Conservation (phyloP, 2,797 vertebrate species). For the Balearica regulorum region DNA sequence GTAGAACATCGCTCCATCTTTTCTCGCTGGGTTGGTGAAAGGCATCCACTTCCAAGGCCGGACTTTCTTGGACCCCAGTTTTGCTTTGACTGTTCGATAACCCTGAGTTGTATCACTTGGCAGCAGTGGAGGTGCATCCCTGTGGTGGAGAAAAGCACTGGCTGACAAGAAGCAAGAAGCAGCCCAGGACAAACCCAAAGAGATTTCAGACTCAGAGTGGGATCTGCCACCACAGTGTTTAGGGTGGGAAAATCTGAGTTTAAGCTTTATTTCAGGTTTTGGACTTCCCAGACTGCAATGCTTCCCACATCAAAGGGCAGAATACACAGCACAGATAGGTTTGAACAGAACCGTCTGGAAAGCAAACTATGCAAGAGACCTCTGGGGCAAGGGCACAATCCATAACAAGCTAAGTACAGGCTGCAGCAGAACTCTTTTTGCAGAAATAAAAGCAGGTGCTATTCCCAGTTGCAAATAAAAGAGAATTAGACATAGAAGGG, state of each 20-base stretch:
- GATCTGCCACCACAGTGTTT: not conserved
- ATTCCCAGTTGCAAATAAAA: not conserved
- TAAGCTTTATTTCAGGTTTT: not conserved
- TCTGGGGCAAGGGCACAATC: not conserved
- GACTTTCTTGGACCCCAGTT: conserved; percentile 96
- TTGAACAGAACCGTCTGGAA: not conserved
- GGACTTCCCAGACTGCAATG: not conserved
- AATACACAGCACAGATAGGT: not conserved
- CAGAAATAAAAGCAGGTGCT: not conserved
- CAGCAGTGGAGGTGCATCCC: conserved; percentile 93
- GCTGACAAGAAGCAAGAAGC: not conserved
- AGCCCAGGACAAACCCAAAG: not conserved
- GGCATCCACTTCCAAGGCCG: conserved; percentile 99
- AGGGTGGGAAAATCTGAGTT: not conserved
- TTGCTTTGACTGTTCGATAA: conserved; percentile 97
- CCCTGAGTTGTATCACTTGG: conserved; percentile 98
- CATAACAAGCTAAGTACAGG: not conserved
- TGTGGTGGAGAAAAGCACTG: conserved; percentile 43
- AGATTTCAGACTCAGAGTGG: not conserved
- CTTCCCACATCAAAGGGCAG: not conserved
- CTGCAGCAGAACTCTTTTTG: not conserved
- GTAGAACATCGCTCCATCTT: conserved; percentile 96
- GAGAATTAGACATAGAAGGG: not conserved
- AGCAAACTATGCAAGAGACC: not conserved
- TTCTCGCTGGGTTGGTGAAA: conserved; percentile 94